Base-by-base conservation (phyloP, 2,888 invertebrate genomes). In the Seira ritae region DNA sequence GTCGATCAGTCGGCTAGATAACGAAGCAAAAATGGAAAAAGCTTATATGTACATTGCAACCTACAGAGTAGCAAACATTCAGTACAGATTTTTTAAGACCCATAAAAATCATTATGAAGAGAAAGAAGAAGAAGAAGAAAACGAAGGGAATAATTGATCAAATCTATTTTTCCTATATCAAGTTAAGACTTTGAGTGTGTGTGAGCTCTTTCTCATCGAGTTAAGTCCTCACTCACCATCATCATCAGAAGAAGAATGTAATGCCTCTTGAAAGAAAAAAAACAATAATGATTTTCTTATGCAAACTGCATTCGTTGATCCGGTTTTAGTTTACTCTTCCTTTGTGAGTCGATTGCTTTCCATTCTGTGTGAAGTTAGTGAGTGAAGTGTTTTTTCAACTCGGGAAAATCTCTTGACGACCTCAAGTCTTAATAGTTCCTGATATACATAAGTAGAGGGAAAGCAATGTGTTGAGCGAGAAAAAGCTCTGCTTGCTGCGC, bases 251-350 rank as follows among this genome's bases (percentile, higher is more conserved):
- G n/a, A n/a, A 8, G 17, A 3, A n/a, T n/a, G 17, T 60, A 60
- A 8, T 60, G 8, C n/a, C 60, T 60, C 60, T 60, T 17, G 42
- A 60, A n/a, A 12, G 42, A 42, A 17, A 60, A n/a, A 68, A 73
- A 80, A 73, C 76, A 65, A 70, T 74, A 80, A 80, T 50, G 74
- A 74, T 80, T 80, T 80, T 80, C 75, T 74, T 80, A 80, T 80
- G 80, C 80, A 80, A 80, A 80, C 74, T 80, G 80, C 80, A 80
- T 70, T 75, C 50, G 67, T 22, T 69, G 75, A 80, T 80, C 80
- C 80, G 80, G 37, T 80, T 68, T 80, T 60, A 46, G 31, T 31
- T 19, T 73, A 73, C 24, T 68, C 19, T 69, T 19, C 24, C 67
- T 60, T 60, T 60, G 60, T 60, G 60, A 60, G 15, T 60, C 60